These are phyloP conservation scores for Heliconius ethilla DNA, from an alignment of 2,888 invertebrate species.

Conservation along the genomic window DNA sequence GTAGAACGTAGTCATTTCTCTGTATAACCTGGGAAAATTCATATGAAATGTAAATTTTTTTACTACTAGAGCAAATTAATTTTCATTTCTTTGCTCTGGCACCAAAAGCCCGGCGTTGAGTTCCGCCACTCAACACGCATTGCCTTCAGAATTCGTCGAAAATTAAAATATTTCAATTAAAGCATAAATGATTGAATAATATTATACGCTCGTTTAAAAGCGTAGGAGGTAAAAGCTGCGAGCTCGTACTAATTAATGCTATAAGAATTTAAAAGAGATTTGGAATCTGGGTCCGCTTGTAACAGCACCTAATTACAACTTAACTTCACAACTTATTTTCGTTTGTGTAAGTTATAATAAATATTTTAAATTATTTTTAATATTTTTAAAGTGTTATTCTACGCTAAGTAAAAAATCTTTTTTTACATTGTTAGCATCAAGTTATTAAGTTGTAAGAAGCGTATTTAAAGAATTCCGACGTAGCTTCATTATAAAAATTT, in stretches of 20 bases:
- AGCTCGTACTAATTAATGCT: constrained; percentile 3
- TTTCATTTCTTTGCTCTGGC: no score
- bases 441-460: no score
- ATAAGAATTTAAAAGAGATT: constrained; percentile 19
- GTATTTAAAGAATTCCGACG: no score
- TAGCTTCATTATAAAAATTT: no score
- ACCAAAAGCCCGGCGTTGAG: no score
- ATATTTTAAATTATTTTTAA: not conserved
- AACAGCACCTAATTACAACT: constrained; percentile 4
- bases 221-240: constrained; percentile 8
- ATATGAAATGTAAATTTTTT: no score
- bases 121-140: no score
- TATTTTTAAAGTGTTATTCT: no score
- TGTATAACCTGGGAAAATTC: constrained; percentile 41
- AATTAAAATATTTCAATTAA: not conserved
- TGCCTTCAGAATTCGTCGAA: no score
- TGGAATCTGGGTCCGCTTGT: constrained; percentile 11
- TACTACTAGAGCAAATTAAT: no score
- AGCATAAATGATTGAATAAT: not conserved
- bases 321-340: constrained; percentile 16
- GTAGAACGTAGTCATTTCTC: constrained; percentile 44
- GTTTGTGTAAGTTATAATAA: not conserved
- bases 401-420: no score
- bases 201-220: not conserved
- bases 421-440: no score